Evolutionary conservation across 2,888 invertebrate genomes (phyloP).

Genomic region (Ophraella communa): DNA sequence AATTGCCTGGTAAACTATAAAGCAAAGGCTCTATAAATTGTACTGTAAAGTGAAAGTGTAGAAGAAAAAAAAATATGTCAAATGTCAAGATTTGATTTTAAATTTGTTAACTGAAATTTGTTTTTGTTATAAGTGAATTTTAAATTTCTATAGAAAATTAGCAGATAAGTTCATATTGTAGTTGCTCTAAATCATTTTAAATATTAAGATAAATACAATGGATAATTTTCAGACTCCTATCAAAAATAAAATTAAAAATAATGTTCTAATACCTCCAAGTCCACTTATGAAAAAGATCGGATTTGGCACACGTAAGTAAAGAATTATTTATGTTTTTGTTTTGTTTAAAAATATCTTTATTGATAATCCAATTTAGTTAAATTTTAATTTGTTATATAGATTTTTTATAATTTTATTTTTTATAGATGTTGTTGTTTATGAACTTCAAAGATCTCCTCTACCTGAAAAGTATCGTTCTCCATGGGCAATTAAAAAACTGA

Average conservation of each 20-base stretch:
- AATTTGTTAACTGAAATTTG: no score
- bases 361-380: not conserved
- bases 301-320: slow-evolving; percentile 72
- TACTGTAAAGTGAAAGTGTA: no score
- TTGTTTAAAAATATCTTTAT: not conserved
- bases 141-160: no score
- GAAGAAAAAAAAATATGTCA: no score
- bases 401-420: slow-evolving; percentile 15
- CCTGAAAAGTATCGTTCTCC: slow-evolving; percentile 76
- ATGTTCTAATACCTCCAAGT: slow-evolving; percentile 69
- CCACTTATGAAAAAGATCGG: slow-evolving; percentile 77
- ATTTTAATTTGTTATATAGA: not conserved
- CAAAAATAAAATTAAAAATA: slow-evolving; percentile 51
- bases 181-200: no score
- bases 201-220: no score
- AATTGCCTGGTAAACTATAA: no score
- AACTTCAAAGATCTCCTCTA: slow-evolving; percentile 74
- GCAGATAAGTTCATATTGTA: not conserved
- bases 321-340: not conserved
- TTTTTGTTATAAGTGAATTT: no score
- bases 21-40: no score
- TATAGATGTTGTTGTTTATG: slow-evolving; percentile 78
- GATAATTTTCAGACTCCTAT: slow-evolving; percentile 60
- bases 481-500: slow-evolving; percentile 83
- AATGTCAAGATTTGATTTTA: no score